These are phyloP conservation scores for Xiphorhynchus erythropygius DNA, from an alignment of 2,797 vertebrate species.

Conservation along the genomic window DNA sequence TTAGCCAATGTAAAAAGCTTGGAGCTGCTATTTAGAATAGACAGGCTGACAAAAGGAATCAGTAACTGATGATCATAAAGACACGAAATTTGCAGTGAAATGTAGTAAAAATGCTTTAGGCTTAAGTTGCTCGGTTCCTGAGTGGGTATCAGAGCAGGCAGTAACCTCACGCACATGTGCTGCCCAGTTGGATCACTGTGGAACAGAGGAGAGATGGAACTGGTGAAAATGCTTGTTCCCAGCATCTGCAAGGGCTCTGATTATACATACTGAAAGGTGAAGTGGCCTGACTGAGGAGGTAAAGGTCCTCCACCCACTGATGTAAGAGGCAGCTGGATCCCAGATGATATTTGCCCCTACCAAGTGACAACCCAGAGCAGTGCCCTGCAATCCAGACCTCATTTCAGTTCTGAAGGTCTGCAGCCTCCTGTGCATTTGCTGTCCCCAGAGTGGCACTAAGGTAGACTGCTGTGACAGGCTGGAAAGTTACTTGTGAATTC, in stretches of 20 bases:
- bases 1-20: background rate
- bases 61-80: background rate
- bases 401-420: background rate
- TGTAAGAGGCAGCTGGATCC: background rate
- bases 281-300: background rate
- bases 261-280: rapidly evolving
- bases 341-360: background rate
- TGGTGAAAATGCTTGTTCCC: rapidly evolving
- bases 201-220: background rate
- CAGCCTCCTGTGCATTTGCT: background rate
- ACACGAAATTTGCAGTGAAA: constrained; percentile 29
- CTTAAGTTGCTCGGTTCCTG: background rate
- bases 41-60: constrained; percentile 25
- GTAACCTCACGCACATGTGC: rapidly evolving
- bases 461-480: background rate
- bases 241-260: background rate
- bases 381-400: background rate
- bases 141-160: background rate
- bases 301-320: background rate
- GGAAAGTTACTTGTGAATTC: background rate
- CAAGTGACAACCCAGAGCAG: background rate
- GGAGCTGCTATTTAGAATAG: background rate
- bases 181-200: rapidly evolving
- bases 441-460: background rate
- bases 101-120: background rate